Evolutionary conservation across 2,797 vertebrate genomes (phyloP).

Genomic region (Fistularia tabacaria): DNA sequence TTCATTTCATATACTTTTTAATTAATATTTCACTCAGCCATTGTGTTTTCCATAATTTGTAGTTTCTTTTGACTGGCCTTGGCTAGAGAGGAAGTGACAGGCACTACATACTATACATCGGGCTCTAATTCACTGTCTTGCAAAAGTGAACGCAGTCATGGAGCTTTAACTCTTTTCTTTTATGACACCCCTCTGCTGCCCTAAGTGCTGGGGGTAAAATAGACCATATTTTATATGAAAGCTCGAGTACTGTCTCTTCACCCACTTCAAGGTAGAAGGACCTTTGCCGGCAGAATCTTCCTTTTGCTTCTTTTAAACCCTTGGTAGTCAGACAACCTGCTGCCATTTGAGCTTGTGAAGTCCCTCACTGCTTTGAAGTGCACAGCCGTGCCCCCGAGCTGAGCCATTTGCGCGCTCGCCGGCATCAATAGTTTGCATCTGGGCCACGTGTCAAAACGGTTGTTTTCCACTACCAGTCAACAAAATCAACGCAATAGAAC

Average conservation of each 20-base stretch:
- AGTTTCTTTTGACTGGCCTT: too few species aligned
- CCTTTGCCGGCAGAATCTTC: slow-evolving; percentile 32
- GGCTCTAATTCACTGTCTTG: slow-evolving; percentile 6
- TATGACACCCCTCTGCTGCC: slow-evolving; percentile 19
- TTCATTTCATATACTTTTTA: too few species aligned
- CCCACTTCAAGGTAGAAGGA: slow-evolving; percentile 27
- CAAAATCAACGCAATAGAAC: slow-evolving; percentile 21
- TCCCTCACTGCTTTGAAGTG: slow-evolving; percentile 42
- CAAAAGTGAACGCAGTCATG: slow-evolving; percentile 9
- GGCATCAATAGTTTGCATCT: slow-evolving; percentile 39
- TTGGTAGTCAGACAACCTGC: slow-evolving; percentile 24
- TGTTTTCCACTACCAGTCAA: slow-evolving; percentile 35
- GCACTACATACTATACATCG: neutral
- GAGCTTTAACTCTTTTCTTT: slow-evolving; percentile 16
- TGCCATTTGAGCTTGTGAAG: slow-evolving; percentile 40
- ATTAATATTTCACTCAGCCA: too few species aligned
- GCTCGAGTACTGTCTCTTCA: slow-evolving; percentile 3
- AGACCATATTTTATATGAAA: slow-evolving; percentile 10
- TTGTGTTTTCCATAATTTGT: too few species aligned
- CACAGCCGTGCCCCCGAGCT: slow-evolving; percentile 14
- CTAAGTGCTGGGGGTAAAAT: slow-evolving; percentile 10
- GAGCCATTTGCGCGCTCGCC: slow-evolving; percentile 25
- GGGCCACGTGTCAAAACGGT: slow-evolving; percentile 41
- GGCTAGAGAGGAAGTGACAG: slow-evolving; percentile 6
- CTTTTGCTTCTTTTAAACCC: slow-evolving; percentile 38